Evolutionary conservation across 2,888 invertebrate species (phyloP).

Genomic region (Hirtodrosophila confusa): DNA sequence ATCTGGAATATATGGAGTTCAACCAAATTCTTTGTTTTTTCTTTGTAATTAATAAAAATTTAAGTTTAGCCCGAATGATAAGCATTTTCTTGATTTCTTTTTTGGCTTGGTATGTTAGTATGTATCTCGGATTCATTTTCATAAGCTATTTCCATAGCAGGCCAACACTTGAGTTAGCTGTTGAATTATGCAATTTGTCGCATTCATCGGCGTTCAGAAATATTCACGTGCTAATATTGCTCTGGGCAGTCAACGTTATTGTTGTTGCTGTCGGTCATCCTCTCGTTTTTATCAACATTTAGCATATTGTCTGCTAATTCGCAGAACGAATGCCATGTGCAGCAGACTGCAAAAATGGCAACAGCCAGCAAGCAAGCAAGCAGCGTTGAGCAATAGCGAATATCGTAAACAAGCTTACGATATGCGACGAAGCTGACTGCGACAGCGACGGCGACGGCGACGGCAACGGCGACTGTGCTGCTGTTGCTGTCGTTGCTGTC

Average conservation of each 20-base stretch:
- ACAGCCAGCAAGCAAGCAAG: conserved; percentile 3
- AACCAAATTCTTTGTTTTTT: no score
- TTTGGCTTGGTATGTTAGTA: no score
- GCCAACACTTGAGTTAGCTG: background rate
- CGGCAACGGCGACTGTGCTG: conserved; percentile 5
- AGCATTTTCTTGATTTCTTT: no score
- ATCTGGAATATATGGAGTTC: no score
- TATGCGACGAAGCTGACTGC: conserved; percentile 16
- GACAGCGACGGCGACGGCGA: conserved; percentile 10
- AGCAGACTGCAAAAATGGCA: conserved; percentile 44
- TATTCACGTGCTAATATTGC: conserved; percentile 25
- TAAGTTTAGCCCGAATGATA: no score
- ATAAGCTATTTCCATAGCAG: no score
- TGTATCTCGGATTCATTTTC: no score
- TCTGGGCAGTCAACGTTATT: conserved; percentile 22
- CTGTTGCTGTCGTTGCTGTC: conserved; percentile 1
- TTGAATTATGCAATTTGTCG: conserved; percentile 59
- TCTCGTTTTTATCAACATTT: conserved; percentile 18
- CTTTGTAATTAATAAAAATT: no score
- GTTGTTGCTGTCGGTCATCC: conserved; percentile 25
- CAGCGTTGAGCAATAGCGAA: conserved; percentile 18
- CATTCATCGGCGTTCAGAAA: conserved; percentile 14
- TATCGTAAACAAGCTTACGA: conserved; percentile 55
- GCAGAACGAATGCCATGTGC: conserved; percentile 46
- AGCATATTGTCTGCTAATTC: conserved; percentile 37